Conservation (phyloP, 2,113 vertebrate genomes). For the Rafetus swinhoei region DNA sequence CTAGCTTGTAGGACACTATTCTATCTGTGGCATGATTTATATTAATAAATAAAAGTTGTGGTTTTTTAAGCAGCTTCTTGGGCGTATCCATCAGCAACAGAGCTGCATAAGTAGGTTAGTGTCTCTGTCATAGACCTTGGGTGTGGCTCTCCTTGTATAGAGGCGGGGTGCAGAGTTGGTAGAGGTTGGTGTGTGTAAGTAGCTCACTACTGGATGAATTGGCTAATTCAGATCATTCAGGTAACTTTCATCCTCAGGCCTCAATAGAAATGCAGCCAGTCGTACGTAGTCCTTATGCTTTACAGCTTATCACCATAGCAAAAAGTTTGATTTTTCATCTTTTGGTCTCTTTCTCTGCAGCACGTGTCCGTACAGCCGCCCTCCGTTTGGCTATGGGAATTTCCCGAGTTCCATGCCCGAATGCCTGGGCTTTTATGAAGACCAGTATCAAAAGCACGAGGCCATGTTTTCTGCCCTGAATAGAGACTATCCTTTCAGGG, state of each 20-base stretch:
- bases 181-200: accelerated
- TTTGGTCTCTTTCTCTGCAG: conserved; percentile 69
- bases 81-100: background rate
- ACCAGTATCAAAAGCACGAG: conserved; percentile 73
- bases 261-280: background rate
- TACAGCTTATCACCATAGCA: background rate
- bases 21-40: background rate
- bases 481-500: conserved; percentile 66
- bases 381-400: conserved; percentile 73
- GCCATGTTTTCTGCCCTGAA: conserved; percentile 71
- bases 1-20: background rate
- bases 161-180: background rate
- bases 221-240: background rate
- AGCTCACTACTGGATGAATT: background rate
- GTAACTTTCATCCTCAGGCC: background rate
- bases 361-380: conserved; percentile 75
- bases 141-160: accelerated
- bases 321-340: conserved; percentile 15
- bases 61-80: background rate
- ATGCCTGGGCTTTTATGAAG: conserved; percentile 72
- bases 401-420: conserved; percentile 73
- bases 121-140: background rate
- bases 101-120: background rate
- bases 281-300: conserved; percentile 1
- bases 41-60: background rate